Evolutionary conservation across 1,140 invertebrate species (phyloP).

Genomic region (Trypoxylus dichotomus): DNA sequence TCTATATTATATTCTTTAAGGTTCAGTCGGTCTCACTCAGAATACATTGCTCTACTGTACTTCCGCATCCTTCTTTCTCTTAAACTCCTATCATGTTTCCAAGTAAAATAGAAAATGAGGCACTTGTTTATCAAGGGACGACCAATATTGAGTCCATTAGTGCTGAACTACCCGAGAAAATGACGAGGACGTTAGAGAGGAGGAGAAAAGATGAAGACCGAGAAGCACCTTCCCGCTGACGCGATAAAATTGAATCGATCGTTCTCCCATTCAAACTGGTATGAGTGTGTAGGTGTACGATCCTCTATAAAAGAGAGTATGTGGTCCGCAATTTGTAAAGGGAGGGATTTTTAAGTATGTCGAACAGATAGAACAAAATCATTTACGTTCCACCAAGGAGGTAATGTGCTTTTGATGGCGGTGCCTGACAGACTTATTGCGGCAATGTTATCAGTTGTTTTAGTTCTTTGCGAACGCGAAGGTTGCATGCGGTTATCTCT

Average conservation of each 20-base stretch:
- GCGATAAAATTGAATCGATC: conserved; percentile 3
- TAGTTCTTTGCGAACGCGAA: not conserved
- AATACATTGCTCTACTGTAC: too few relatives aligned
- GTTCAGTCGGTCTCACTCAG: too few relatives aligned
- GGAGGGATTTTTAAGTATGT: conserved; percentile 1
- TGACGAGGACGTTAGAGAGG: not conserved
- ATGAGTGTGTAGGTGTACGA: not conserved
- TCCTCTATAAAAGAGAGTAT: not conserved
- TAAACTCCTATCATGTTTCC: not conserved
- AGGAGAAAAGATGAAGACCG: not conserved
- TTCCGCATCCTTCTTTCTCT: not conserved
- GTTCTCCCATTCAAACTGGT: not conserved
- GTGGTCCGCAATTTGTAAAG: not conserved
- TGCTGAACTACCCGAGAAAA: not conserved
- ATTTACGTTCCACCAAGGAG: not conserved
- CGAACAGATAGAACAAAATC: conserved; percentile 9
- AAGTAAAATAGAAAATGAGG: not conserved
- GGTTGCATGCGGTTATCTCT: not conserved
- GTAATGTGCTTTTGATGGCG: conserved; percentile 5
- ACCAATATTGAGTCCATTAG: conserved; percentile 17
- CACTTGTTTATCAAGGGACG: conserved; percentile 11
- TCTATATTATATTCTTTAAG: too few relatives aligned
- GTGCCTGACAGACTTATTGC: not conserved
- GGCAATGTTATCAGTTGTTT: conserved; percentile 3
- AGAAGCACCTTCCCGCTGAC: not conserved